A percentile compares a stretch with the other conserved stretches of the same genome.
phyloP scores from a whole-genome alignment of 2,888 invertebrate species.

The Lycophotia porphyrea region DNA sequence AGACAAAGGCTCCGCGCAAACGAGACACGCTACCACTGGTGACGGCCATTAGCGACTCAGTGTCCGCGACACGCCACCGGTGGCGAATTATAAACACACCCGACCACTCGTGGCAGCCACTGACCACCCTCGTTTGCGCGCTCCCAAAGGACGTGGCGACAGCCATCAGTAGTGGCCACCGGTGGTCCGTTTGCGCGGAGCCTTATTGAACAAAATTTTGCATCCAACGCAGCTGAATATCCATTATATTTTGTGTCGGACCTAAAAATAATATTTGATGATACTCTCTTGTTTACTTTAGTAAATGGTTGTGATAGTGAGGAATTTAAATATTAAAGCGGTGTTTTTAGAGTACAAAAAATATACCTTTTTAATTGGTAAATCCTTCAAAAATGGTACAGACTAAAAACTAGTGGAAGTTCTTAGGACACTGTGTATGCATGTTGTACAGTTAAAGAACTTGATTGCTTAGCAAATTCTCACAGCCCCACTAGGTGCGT shows the following conservation, averaged over 20 bases:
- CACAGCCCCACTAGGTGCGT: background rate
- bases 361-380: background rate
- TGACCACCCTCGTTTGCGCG: no score
- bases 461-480: background rate
- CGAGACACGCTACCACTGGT: no score
- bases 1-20: no score
- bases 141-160: no score
- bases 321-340: constrained; percentile 11
- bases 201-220: constrained; percentile 30
- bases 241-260: background rate
- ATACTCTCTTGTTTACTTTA: constrained; percentile 18
- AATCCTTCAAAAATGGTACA: background rate
- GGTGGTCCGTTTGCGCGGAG: no score
- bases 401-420: no score
- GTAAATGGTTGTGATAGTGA: constrained; percentile 29
- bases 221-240: background rate
- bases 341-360: background rate
- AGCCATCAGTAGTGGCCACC: no score
- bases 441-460: fast-evolving
- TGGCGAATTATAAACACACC: no score
- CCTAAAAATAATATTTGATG: constrained; percentile 33
- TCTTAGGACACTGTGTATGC: background rate
- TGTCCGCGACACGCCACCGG: no score
- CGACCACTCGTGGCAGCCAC: no score
- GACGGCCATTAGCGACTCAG: no score